Evolutionary conservation across 2,113 vertebrate genomes (phyloP), one percentile per base, ranked within the genome.

Genomic region (Neolamprologus sp.): DNA sequence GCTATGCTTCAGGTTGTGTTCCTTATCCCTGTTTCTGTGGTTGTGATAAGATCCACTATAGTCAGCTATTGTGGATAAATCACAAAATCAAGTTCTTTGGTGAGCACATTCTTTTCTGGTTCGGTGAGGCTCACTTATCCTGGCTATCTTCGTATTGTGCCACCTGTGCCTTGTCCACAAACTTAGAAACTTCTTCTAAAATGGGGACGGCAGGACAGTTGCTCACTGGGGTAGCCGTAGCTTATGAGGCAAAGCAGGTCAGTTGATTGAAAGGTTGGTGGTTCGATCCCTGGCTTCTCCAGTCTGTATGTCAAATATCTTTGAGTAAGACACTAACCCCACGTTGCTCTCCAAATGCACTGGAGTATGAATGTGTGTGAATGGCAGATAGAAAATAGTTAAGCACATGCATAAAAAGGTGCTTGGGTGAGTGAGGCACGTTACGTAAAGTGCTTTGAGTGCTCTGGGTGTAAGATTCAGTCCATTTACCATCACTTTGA

Each of bases 341-440:
- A 58, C 0, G 3, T 58, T 58, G 57, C 26, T 60, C 14, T 60
- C 26, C 26, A 58, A 31, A 58, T 58, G 14, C 26, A 17, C 5
- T 60, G 8, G 57, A 31, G 26, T 58, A 17, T 9, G 5, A 58
- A 58, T 58, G 55, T 28, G 23, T 58, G 3, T 31, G 14, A 58
- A 58, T 9, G 14, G 14, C 55, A 16, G 55, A 31, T 58, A 58
- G 55, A 31, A 58, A 58, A 2, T 28, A 31, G 14, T 31, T 60
- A 31, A 0, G 1, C 55, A 11, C 1, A 54, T 6, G 19, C 51
- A 16, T 17, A 17, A 33, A 60, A 1, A 33, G 9, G 57, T 55
- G 45, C 7, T 3, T 54, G 51, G 2, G 9, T 55, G 55, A 14
- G 3, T 57, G 57, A 19, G 57, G 28, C 28, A 33, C 1, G 2